phyloP scores from a whole-genome alignment of 1,140 invertebrate genomes.

The Anastrepha obliqua region DNA sequence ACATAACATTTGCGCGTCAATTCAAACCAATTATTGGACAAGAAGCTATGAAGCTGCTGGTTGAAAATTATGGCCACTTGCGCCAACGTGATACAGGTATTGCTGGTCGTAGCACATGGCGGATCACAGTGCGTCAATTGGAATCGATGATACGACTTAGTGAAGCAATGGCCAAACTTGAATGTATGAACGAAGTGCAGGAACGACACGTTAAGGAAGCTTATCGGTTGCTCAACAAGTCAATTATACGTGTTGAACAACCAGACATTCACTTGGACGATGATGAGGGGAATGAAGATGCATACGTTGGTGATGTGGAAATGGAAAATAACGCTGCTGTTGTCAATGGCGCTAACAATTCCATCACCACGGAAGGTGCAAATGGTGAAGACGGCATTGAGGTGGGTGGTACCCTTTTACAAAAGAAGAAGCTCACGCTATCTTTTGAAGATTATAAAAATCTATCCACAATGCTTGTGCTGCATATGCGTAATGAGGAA shows the following conservation, averaged over 20 bases:
- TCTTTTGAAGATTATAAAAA: constrained; percentile 96
- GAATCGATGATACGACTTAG: constrained; percentile 97
- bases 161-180: constrained; percentile 96
- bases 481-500: constrained; percentile 92
- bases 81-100: constrained; percentile 88
- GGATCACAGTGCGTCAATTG: constrained; percentile 98
- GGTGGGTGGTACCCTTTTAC: constrained; percentile 43
- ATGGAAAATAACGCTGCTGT: constrained; percentile 72
- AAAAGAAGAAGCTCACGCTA: constrained; percentile 91
- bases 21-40: constrained; percentile 94
- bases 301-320: constrained; percentile 77
- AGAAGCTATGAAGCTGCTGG: constrained; percentile 89
- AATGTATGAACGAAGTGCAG: constrained; percentile 92
- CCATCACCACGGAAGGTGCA: constrained; percentile 11
- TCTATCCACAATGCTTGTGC: constrained; percentile 92
- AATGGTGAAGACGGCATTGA: constrained; percentile 54
- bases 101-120: constrained; percentile 87
- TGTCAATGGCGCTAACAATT: constrained; percentile 61
- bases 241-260: constrained; percentile 97
- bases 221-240: constrained; percentile 95
- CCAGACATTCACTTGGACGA: constrained; percentile 96
- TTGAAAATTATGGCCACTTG: constrained; percentile 92
- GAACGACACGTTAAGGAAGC: constrained; percentile 95
- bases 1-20: constrained; percentile 96
- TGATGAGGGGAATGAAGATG: constrained; percentile 78